Evolutionary conservation across 1,140 invertebrate genomes (phyloP), one percentile per base, ranked within the genome.

Genomic region (Drosophila nannoptera): DNA sequence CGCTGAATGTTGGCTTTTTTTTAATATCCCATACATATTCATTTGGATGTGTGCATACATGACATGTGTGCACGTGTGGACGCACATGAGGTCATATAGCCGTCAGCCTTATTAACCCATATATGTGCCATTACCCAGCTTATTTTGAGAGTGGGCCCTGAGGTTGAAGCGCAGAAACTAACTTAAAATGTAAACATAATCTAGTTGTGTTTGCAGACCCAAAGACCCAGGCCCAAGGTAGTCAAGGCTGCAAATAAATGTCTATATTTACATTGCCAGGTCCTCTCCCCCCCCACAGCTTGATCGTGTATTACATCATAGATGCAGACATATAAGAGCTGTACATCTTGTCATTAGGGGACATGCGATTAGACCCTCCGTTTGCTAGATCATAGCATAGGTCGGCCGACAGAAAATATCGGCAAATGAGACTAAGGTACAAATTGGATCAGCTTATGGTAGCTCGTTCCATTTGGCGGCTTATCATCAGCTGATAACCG

Each of bases 1-100:
- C 66, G 56, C 36, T 69, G 60, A 60, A 69, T 55, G 66, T 69
- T 63, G 60, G 60, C 60, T 69, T 69, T 53, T 69, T 61, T 69
- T 69, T 69, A 69, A 63, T 69, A 53, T 50, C 22, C 58, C 54
- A 70, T 60, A 53, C 58, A 62, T n/a, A 60, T 42, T 6, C n/a
- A 43, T 42, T 16, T 35, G 22, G 33, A 12, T 16, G 32, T 29
- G 33, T 40, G 7, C n/a, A n/a, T 5, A 16, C 12, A 16, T 50
- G 31, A 6, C 14, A 14, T n/a, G 32, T 31, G 12, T 48, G 42
- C 6, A 4, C n/a, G 56, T 48, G 43, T 14, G 45, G 29, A 16
- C 33, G 42, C 6, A 7, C n/a, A 43, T 48, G 43, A 11, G 45
- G 29, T 32, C 33, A 59, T 66, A 59, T 60, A 7, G 56, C 56